Evolutionary conservation across 2,888 invertebrate genomes (phyloP), one percentile per base, ranked within the genome.

Genomic region (Lithophane semibrunnea): DNA sequence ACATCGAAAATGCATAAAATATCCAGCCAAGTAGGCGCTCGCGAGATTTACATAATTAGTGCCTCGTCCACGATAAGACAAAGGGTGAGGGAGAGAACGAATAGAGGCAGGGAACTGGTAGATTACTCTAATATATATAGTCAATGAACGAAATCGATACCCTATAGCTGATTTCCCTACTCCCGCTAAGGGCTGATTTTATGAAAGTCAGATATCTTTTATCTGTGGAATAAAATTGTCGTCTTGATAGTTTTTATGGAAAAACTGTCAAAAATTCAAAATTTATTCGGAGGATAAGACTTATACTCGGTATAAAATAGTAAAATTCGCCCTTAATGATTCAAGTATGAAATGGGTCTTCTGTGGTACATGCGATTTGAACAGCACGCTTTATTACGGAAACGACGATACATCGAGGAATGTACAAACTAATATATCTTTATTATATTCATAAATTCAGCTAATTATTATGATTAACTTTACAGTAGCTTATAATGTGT

Each of bases 341-440:
- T n/a, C 10, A 52, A 37, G 5, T 29, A 60, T 29, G 5, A 21
- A 77, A 37, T 47, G 64, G 18, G 12, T 56, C 16, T 47, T 24
- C 42, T 18, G 12, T 16, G 10, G n/a, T 64, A 16, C 9, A 18
- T 7, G 9, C 37, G 37, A 49, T 61, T 63, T 9, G 18, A n/a
- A 47, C n/a, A 24, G 8, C 37, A 49, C 21, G 1, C 54, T 64
- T 10, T 18, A 5, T 65, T 78, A 49, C 54, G 3, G 21, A 66
- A 61, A 66, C 21, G 42, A 49, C 13, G 4, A 64, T 29, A 79
- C 77, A 82, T 82, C 82, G 79, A 81, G 47, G 16, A 58, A 37
- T 64, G 56, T 82, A 76, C 82, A 82, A 75, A 75, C 21, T 56
- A 49, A 73, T 29, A 29, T 61, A 60, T n/a, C 1, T 12, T 24